phyloP scores from a whole-genome alignment of 2,113 vertebrate genomes.

The Tragelaphus strepsiceros region DNA sequence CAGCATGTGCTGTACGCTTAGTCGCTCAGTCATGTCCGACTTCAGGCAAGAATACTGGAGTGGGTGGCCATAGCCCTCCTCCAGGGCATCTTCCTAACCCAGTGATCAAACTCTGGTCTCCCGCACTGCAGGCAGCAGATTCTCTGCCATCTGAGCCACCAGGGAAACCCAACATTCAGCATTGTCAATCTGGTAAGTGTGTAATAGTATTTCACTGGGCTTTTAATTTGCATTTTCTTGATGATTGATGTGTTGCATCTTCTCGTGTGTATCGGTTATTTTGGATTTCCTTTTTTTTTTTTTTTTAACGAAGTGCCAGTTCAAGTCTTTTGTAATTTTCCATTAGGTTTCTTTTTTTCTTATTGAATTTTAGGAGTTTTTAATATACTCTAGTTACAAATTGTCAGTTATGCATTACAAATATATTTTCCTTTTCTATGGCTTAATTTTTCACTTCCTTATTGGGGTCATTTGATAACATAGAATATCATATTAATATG shows the following conservation, averaged over 20 bases:
- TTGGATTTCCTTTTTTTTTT: background rate
- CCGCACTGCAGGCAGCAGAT: accelerated
- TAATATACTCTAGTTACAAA: background rate
- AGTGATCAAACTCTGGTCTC: background rate
- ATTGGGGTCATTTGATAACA: background rate
- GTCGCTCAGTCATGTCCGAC: background rate
- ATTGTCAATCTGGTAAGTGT: background rate
- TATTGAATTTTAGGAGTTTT: background rate
- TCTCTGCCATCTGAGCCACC: background rate
- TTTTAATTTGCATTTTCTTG: background rate
- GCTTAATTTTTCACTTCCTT: background rate
- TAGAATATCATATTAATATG: background rate
- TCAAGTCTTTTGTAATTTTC: background rate
- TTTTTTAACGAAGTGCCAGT: background rate
- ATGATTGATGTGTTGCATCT: background rate
- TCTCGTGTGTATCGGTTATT: background rate
- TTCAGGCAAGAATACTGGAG: background rate
- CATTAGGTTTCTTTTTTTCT: background rate
- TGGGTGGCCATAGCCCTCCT: background rate
- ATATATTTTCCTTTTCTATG: background rate
- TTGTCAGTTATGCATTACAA: background rate
- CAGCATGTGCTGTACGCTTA: background rate
- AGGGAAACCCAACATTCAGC: background rate
- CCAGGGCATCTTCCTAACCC: background rate
- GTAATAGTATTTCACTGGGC: background rate